phyloP scores from a whole-genome alignment of 2,888 invertebrate genomes.

The Troglohyphantes excavatus region DNA sequence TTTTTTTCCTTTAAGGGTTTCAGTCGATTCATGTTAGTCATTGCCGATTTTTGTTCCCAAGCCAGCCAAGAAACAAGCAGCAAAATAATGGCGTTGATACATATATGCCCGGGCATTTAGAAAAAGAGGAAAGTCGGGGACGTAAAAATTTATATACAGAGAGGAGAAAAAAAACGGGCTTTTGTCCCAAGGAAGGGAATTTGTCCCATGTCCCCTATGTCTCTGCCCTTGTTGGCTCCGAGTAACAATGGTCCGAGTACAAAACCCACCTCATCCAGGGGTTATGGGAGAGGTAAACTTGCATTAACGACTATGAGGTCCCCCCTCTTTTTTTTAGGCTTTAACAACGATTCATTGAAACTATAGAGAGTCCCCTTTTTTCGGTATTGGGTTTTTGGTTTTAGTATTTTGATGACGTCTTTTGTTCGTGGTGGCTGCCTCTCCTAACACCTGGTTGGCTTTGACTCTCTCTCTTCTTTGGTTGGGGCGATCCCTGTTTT shows the following conservation, averaged over 20 bases:
- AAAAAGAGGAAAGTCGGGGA: not conserved
- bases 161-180: slow-evolving; percentile 17
- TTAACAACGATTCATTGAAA: slow-evolving; percentile 42
- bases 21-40: slow-evolving; percentile 59
- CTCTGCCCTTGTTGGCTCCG: too few species aligned
- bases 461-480: not conserved
- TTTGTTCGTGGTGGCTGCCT: slow-evolving; percentile 22
- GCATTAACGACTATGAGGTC: slow-evolving; percentile 60
- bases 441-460: slow-evolving; percentile 58
- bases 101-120: slow-evolving; percentile 47
- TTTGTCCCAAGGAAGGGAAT: slow-evolving; percentile 59
- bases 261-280: slow-evolving; percentile 63
- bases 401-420: slow-evolving; percentile 36
- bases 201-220: slow-evolving; percentile 66
- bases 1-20: not conserved
- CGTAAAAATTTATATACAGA: not conserved
- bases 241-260: slow-evolving; percentile 51
- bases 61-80: slow-evolving; percentile 65
- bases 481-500: slow-evolving; percentile 6
- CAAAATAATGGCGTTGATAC: slow-evolving; percentile 72
- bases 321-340: slow-evolving; percentile 7
- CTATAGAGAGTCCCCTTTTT: slow-evolving; percentile 50
- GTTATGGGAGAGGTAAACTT: slow-evolving; percentile 52
- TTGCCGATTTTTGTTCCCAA: slow-evolving; percentile 74
- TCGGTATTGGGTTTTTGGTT: slow-evolving; percentile 42